A percentile compares a stretch with the other conserved stretches of the same genome.
These are phyloP conservation scores for Enteromius paludinosus DNA, from an alignment of 2,797 vertebrate genomes.

Conservation along the genomic window DNA sequence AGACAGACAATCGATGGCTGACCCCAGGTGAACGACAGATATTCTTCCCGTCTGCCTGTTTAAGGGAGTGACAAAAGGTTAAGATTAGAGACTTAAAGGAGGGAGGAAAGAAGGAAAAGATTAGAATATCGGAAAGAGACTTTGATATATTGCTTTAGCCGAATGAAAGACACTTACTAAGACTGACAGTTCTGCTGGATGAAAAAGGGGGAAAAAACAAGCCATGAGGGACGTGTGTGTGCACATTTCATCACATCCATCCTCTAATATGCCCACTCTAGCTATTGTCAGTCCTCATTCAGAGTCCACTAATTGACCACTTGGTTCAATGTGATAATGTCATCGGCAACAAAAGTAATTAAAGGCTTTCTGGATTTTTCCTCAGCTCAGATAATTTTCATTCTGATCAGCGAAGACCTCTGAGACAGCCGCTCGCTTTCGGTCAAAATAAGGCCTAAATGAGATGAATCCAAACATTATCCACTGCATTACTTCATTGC, in stretches of 20 bases:
- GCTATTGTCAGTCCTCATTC: constrained; percentile 53
- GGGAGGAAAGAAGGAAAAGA: not conserved
- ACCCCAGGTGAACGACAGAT: constrained; percentile 57
- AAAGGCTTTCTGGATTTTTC: constrained; percentile 63
- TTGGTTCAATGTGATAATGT: constrained; percentile 65
- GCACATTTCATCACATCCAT: not conserved
- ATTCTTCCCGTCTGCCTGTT: constrained; percentile 50
- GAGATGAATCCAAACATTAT: constrained; percentile 67
- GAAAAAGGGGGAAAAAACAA: not conserved
- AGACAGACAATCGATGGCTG: constrained; percentile 55
- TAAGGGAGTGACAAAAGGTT: constrained; percentile 44
- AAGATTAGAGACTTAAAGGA: constrained; percentile 38
- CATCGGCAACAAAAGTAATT: constrained; percentile 71
- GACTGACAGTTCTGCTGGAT: not conserved
- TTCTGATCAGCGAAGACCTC: constrained; percentile 58
- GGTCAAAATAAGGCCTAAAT: constrained; percentile 59
- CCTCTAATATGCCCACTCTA: constrained; percentile 1
- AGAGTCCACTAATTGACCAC: constrained; percentile 62
- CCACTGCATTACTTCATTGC: constrained; percentile 59
- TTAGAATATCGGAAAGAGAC: not conserved
- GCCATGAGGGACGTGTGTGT: not conserved
- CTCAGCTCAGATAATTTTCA: constrained; percentile 60
- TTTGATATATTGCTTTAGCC: not conserved
- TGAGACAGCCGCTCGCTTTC: constrained; percentile 40
- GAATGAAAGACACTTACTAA: not conserved